Conservation (phyloP, 2,113 vertebrate species). For the Dicrurus megarhynchus region DNA sequence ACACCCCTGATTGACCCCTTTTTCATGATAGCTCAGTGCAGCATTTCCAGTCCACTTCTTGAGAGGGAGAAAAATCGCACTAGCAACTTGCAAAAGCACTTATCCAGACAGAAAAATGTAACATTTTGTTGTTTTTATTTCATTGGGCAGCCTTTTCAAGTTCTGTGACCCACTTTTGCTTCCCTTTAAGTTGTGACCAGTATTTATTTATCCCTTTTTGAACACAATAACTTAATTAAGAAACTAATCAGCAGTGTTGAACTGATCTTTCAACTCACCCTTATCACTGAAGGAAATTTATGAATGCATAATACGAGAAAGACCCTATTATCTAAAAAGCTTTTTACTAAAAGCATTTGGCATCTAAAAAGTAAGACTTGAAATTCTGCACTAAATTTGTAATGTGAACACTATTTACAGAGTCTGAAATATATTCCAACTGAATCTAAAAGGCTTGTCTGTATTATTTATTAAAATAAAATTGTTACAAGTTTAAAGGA, state of each 20-base stretch:
- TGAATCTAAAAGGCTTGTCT: background rate
- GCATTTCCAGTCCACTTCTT: background rate
- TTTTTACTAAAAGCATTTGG: constrained; percentile 9
- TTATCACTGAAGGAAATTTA: background rate
- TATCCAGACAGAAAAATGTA: background rate
- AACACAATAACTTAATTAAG: constrained; percentile 28
- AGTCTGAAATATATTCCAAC: background rate
- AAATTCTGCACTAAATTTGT: background rate
- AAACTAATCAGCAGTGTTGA: constrained; percentile 16
- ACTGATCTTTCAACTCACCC: constrained; percentile 32
- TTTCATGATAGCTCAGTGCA: background rate
- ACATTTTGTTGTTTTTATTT: background rate
- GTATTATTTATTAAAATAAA: background rate
- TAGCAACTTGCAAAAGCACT: fast-evolving
- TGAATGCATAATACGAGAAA: background rate
- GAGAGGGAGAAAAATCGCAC: background rate
- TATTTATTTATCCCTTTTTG: constrained; percentile 2
- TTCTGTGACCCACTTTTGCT: background rate
- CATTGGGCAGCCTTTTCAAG: constrained; percentile 8
- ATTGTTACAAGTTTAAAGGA: background rate
- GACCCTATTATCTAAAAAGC: background rate
- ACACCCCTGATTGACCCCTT: background rate
- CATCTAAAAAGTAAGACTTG: background rate
- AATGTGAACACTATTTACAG: background rate
- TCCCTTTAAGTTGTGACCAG: background rate